These are phyloP conservation scores for Etheostoma spectabile DNA, from an alignment of 2,113 vertebrate species.

Conservation along the genomic window DNA sequence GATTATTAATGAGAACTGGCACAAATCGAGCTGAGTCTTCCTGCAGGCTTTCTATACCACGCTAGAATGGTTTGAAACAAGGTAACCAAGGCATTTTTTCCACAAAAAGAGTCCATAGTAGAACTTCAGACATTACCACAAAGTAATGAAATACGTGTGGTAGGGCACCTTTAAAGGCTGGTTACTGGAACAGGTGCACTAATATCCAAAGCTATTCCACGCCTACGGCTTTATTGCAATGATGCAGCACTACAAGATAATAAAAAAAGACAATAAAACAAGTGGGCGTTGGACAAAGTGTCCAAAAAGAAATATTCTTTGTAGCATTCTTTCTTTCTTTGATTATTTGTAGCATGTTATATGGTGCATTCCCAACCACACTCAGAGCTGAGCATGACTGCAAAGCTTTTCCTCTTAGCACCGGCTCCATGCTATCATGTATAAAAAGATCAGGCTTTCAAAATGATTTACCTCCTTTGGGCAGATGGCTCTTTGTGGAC, in stretches of 20 bases:
- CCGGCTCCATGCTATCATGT: not conserved
- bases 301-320: not conserved
- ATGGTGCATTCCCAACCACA: not conserved
- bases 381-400: not conserved
- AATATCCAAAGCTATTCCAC: conserved; percentile 18
- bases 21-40: too few species aligned
- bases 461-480: conserved; percentile 65
- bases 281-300: not conserved
- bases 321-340: not conserved
- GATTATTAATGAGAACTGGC: too few species aligned
- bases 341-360: not conserved
- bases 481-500: not conserved
- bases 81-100: too few species aligned
- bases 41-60: too few species aligned
- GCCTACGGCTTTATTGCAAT: conserved; percentile 12
- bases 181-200: conserved; percentile 24
- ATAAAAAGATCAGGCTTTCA: not conserved
- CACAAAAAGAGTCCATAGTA: too few species aligned
- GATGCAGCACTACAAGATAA: not conserved
- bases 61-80: too few species aligned
- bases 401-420: not conserved
- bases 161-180: not conserved
- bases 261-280: conserved; percentile 15
- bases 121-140: too few species aligned
- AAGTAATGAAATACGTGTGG: too few species aligned